Evolutionary conservation across 2,888 invertebrate species (phyloP).

Genomic region (Caenorhabditis doughertyi): DNA sequence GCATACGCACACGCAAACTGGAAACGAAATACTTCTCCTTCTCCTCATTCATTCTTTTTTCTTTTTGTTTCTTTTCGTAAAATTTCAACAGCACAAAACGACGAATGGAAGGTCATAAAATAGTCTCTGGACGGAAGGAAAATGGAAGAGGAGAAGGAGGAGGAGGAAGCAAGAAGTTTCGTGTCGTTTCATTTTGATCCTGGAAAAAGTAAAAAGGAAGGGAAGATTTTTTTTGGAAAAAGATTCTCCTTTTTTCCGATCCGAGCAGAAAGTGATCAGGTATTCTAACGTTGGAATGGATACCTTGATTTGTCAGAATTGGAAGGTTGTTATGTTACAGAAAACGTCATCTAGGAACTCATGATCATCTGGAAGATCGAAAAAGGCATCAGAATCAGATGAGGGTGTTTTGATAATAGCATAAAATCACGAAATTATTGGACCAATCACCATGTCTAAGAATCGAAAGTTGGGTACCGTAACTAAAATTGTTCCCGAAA

Average conservation of each 20-base stretch:
- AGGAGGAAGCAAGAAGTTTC: slow-evolving; percentile 16
- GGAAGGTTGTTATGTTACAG: too few relatives aligned
- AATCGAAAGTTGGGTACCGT: too few relatives aligned
- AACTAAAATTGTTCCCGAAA: too few relatives aligned
- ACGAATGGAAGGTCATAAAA: slow-evolving; percentile 44
- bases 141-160: not conserved
- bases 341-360: too few relatives aligned
- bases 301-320: too few relatives aligned
- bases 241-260: not conserved
- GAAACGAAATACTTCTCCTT: slow-evolving; percentile 37
- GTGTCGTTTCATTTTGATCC: not conserved
- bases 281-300: slow-evolving; percentile 39
- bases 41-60: not conserved
- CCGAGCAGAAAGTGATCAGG: slow-evolving; percentile 3
- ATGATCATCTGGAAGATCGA: too few relatives aligned
- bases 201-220: not conserved
- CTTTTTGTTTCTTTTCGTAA: not conserved
- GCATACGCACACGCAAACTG: slow-evolving; percentile 30
- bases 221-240: not conserved
- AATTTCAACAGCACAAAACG: too few relatives aligned
- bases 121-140: slow-evolving; percentile 16
- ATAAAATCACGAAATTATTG: too few relatives aligned
- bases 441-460: too few relatives aligned
- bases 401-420: too few relatives aligned
- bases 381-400: too few relatives aligned